Percentiles rank a stretch among this genome's conserved stretches.
phyloP scores from a whole-genome alignment of 2,113 vertebrate genomes.

The Orycteropus afer region DNA sequence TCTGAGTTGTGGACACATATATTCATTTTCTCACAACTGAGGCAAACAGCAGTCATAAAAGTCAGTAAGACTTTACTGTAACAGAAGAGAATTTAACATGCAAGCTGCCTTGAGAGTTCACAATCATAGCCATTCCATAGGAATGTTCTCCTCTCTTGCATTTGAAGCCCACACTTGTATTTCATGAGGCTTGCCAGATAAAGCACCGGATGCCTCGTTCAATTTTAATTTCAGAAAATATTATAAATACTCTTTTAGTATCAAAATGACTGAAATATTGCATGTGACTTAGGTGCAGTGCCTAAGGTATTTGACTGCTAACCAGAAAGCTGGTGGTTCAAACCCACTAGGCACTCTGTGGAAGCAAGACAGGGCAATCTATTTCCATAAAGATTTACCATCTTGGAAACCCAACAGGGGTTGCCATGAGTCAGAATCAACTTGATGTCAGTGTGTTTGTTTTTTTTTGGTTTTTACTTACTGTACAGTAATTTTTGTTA shows the following conservation, averaged over 20 bases:
- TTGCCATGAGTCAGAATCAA: too few species aligned
- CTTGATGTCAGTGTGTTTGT: too few species aligned
- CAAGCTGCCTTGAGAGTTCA: background rate
- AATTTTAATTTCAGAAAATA: background rate
- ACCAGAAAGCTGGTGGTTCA: too few species aligned
- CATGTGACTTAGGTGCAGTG: too few species aligned
- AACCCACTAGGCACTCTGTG: too few species aligned
- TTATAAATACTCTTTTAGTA: background rate
- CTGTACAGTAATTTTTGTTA: background rate
- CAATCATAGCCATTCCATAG: background rate
- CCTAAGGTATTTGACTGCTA: too few species aligned
- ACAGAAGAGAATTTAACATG: background rate
- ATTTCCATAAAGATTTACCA: too few species aligned
- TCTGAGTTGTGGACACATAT: background rate
- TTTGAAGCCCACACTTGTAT: background rate
- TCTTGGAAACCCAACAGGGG: too few species aligned
- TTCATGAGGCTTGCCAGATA: background rate
- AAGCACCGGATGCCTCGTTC: background rate
- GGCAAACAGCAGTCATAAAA: background rate
- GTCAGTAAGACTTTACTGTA: background rate
- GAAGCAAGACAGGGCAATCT: too few species aligned
- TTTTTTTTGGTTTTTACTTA: too few species aligned
- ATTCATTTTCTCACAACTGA: background rate
- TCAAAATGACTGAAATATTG: background rate
- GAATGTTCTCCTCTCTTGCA: fast-evolving